Evolutionary conservation across 2,797 vertebrate genomes (phyloP), one percentile per base, ranked within the genome.

Genomic region (Liparis tanakae): DNA sequence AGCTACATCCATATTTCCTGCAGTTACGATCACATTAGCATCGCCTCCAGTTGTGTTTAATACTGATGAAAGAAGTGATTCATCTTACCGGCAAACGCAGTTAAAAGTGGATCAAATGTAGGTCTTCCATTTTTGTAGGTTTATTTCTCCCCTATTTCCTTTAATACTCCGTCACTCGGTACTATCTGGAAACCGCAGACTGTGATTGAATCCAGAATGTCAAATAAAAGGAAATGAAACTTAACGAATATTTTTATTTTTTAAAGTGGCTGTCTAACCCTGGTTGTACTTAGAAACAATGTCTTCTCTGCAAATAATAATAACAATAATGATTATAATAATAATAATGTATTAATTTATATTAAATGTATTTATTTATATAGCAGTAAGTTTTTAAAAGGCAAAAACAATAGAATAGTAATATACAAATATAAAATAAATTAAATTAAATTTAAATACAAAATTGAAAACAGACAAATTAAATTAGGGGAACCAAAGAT

Each of bases 11-110:
- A 65, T 77, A 73, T 8, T 57, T 53, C 46, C 71, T 58, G 18
- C 65, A 74, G 60, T 73, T 67, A 75, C 14, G 5, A 56, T 41
- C 62, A 53, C 67, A 63, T 59, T 61, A 63, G 63, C 34, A 17
- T 37, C 37, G 7, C 18, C 37, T 69, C 7, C 17, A 50, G 64
- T 53, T 70, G 33, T 69, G 55, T 81, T 77, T 58, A 69, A 72
- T 2, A 64, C 20, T 7, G 48, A 48, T 41, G 41, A 60, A 30
- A 39, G 70, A 72, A 37, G 37, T 50, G 30, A 59, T 57, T 74
- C 18, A 51, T 60, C 9, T 18, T 6, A n/a, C 56, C 37, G 48
- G 70, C 4, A 60, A 69, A n/a, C 8, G 53, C 5, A 51, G 10
- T 39, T 48, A 48, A 15, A 67, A 53, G 48, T 54, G 5, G 14